A percentile compares a stretch with the other conserved stretches of the same genome.
Evolutionary conservation across 2,113 vertebrate genomes (phyloP).

Genomic region (Steatornis caripensis): DNA sequence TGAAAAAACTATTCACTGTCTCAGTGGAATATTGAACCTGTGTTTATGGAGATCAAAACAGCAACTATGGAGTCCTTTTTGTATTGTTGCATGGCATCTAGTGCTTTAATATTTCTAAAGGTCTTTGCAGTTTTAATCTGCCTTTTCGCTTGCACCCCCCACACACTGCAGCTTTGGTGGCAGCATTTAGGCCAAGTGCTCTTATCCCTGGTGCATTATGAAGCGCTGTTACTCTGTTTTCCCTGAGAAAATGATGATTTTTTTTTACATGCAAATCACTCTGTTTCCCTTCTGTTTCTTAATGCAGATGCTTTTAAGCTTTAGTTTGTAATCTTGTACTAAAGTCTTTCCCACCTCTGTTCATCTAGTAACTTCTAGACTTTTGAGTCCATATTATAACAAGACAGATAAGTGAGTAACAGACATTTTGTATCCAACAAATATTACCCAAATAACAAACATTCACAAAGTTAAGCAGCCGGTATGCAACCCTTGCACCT

Average conservation of each 20-base stretch:
- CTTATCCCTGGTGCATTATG: background rate
- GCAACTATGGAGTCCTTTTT: background rate
- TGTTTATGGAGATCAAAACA: background rate
- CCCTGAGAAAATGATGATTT: background rate
- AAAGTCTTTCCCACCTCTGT: background rate
- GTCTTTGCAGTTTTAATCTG: background rate
- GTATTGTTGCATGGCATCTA: background rate
- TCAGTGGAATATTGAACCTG: background rate
- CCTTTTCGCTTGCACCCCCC: background rate
- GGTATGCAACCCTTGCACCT: background rate
- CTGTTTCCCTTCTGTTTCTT: background rate
- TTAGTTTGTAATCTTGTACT: background rate
- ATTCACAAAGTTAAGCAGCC: background rate
- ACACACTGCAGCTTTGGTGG: background rate
- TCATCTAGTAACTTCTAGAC: background rate
- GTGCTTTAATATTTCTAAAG: background rate
- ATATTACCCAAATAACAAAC: background rate
- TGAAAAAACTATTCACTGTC: background rate
- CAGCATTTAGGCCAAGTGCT: background rate
- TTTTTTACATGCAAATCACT: fast-evolving
- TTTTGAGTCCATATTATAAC: background rate
- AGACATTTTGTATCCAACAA: background rate
- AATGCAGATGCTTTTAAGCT: background rate
- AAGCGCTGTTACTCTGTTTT: background rate
- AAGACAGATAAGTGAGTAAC: background rate